Percentiles rank a stretch among this genome's conserved stretches.
phyloP scores from a whole-genome alignment of 1,140 invertebrate genomes.

The Sitobion miscanthi region DNA sequence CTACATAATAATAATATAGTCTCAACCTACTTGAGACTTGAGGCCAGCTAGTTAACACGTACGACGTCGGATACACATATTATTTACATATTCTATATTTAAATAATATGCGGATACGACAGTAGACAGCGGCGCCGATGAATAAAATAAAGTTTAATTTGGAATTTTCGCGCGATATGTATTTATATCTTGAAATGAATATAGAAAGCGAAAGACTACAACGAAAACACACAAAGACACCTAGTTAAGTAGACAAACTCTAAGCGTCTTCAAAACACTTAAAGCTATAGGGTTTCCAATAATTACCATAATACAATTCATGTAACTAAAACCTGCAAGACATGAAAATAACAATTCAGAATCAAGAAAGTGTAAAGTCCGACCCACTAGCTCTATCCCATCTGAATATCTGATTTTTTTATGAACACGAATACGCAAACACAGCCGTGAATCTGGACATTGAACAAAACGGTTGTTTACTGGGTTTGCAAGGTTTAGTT shows the following conservation, averaged over 20 bases:
- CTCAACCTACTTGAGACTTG: neutral
- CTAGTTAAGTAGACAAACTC: neutral
- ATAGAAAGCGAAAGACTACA: neutral
- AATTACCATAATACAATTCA: neutral
- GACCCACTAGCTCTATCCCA: neutral
- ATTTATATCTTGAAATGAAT: neutral
- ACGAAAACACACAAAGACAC: neutral
- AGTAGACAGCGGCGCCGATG: neutral
- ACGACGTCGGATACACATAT: neutral
- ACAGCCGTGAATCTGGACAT: neutral
- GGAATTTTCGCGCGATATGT: neutral
- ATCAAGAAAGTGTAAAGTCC: neutral
- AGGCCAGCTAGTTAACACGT: neutral
- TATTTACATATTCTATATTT: neutral
- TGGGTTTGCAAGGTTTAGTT: neutral
- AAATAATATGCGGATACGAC: neutral
- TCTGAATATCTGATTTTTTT: neutral
- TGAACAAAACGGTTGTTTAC: neutral
- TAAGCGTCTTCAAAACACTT: neutral
- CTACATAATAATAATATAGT: neutral
- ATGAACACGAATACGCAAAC: neutral
- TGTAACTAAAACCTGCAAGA: neutral
- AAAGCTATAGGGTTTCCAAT: neutral
- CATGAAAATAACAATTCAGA: neutral
- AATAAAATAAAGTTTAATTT: constrained; percentile 1